A percentile compares a stretch with the other conserved stretches of the same genome.
phyloP scores from a whole-genome alignment of 2,797 vertebrate genomes.

The Paramormyrops hopkinsi region DNA sequence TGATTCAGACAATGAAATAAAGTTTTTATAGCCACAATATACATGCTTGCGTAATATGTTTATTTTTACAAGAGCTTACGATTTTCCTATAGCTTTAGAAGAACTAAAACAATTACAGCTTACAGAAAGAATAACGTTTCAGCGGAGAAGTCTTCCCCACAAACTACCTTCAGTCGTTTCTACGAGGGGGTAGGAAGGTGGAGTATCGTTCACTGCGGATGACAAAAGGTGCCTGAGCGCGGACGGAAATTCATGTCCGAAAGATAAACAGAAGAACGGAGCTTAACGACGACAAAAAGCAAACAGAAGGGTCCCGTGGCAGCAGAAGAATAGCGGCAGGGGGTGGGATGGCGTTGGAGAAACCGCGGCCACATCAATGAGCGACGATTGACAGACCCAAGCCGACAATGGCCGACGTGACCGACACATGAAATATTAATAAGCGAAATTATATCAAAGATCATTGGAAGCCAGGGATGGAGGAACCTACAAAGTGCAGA shows the following conservation, averaged over 20 bases:
- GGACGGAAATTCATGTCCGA: not conserved
- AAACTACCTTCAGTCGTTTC: not conserved
- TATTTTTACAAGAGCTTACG: not conserved
- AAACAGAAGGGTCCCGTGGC: not conserved
- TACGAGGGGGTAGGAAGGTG: not conserved
- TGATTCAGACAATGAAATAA: not conserved
- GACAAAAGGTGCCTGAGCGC: not conserved
- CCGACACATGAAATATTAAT: not conserved
- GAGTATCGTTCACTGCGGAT: not conserved
- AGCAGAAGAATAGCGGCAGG: not conserved
- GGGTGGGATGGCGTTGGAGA: not conserved
- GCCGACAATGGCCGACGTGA: not conserved
- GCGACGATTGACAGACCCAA: not conserved
- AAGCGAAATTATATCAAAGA: not conserved
- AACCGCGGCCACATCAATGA: not conserved
- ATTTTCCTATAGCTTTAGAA: not conserved
- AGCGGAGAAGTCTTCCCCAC: not conserved
- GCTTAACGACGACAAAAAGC: not conserved
- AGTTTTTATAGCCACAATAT: not conserved
- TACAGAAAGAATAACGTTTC: not conserved
- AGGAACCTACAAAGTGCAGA: not conserved
- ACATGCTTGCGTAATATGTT: not conserved
- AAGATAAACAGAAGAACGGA: not conserved
- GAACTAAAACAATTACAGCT: not conserved
- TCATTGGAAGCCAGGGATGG: not conserved